phyloP scores from a whole-genome alignment of 1,140 invertebrate species.

The Leptinotarsa undecemlineata region DNA sequence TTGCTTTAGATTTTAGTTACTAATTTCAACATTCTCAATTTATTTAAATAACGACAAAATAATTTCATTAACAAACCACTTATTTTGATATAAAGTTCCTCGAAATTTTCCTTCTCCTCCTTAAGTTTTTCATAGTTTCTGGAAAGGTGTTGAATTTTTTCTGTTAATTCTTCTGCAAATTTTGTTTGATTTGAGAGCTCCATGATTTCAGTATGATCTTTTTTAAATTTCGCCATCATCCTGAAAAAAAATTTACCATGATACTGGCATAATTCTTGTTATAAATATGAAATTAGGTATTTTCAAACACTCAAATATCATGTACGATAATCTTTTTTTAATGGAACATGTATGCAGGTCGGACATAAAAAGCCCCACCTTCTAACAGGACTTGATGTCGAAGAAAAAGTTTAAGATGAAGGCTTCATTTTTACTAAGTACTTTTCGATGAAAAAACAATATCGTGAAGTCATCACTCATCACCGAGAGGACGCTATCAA shows the following conservation, averaged over 20 bases:
- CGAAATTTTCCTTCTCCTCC: constrained; percentile 8
- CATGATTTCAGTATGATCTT: background rate
- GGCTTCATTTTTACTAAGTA: background rate
- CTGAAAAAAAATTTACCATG: background rate
- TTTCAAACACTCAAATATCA: too few relatives aligned
- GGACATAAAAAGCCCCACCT: background rate
- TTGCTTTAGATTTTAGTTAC: too few relatives aligned
- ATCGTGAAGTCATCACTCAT: too few relatives aligned
- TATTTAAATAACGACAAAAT: background rate
- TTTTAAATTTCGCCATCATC: constrained; percentile 8
- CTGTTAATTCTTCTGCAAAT: constrained; percentile 13
- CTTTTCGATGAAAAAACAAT: too few relatives aligned
- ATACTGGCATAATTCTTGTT: background rate
- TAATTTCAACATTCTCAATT: background rate
- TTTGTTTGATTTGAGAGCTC: background rate
- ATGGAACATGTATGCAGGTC: background rate
- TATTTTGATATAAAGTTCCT: constrained; percentile 11
- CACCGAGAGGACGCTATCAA: too few relatives aligned
- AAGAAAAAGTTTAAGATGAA: too few relatives aligned
- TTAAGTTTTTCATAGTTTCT: constrained; percentile 17
- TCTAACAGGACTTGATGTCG: background rate
- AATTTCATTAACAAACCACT: constrained; percentile 1
- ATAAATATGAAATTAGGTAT: too few relatives aligned
- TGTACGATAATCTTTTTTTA: background rate
- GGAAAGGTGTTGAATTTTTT: background rate